Conservation (phyloP, 2,797 vertebrate genomes). For the Hypotaenidia okinawae region DNA sequence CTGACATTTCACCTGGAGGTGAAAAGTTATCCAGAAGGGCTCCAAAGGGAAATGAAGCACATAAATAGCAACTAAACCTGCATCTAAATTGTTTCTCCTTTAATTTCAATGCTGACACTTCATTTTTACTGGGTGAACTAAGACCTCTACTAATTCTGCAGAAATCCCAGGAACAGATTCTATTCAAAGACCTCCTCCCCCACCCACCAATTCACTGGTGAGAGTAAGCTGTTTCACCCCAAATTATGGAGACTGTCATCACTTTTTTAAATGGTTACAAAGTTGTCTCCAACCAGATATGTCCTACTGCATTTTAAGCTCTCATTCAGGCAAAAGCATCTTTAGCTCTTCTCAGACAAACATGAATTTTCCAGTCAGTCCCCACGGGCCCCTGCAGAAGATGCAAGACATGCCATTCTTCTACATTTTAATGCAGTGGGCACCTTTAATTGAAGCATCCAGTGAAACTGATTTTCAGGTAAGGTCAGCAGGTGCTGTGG, state of each 20-base stretch:
- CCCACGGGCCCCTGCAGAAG: not conserved
- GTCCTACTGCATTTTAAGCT: not conserved
- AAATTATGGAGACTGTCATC: not conserved
- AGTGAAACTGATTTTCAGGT: not conserved
- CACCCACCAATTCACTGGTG: not conserved
- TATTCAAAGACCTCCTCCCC: not conserved
- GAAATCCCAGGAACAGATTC: not conserved
- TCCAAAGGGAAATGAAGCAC: not conserved
- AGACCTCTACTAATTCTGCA: not conserved
- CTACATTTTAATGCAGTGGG: not conserved
- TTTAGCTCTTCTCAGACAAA: not conserved
- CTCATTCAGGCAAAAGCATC: not conserved
- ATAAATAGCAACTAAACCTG: not conserved
- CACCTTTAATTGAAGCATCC: not conserved
- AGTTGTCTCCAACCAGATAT: not conserved
- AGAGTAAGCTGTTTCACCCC: not conserved
- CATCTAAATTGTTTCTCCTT: not conserved
- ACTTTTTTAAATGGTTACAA: not conserved
- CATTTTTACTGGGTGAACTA: not conserved
- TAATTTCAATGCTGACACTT: not conserved
- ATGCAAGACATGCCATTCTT: not conserved
- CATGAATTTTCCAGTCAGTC: not conserved
- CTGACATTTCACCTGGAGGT: not conserved
- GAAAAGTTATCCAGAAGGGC: not conserved
- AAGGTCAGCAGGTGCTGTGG: not conserved